Evolutionary conservation across 2,888 invertebrate species (phyloP).

Genomic region (Isotomurus palustris): DNA sequence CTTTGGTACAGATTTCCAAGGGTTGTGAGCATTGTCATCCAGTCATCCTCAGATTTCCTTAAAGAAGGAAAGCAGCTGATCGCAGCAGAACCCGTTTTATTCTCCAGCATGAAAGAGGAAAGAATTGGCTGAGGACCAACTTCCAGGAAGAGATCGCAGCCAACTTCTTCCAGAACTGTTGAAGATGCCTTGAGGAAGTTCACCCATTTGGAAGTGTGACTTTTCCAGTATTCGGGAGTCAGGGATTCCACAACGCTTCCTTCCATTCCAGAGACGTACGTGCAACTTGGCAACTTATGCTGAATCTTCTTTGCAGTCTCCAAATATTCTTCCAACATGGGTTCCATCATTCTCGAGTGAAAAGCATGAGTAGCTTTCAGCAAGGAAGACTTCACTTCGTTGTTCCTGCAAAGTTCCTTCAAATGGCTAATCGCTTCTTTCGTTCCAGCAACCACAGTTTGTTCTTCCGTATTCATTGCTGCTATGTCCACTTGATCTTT

Average conservation of each 20-base stretch:
- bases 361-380: constrained; percentile 34
- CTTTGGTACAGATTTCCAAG: constrained; percentile 9
- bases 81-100: neutral
- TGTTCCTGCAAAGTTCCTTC: constrained; percentile 6
- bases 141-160: constrained; percentile 14
- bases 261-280: constrained; percentile 29
- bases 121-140: constrained; percentile 17
- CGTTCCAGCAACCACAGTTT: constrained; percentile 28
- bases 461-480: constrained; percentile 28
- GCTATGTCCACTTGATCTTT: constrained; percentile 20
- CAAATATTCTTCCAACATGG: constrained; percentile 25
- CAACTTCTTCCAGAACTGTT: neutral
- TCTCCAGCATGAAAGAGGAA: constrained; percentile 12
- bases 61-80: constrained; percentile 12
- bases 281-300: constrained; percentile 2
- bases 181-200: constrained; percentile 14
- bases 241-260: constrained; percentile 5
- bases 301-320: constrained; percentile 13
- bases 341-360: constrained; percentile 34
- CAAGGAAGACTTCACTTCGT: constrained; percentile 11
- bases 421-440: constrained; percentile 12
- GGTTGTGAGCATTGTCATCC: constrained; percentile 5
- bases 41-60: neutral
- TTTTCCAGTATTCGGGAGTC: constrained; percentile 17
- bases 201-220: constrained; percentile 18